These are phyloP conservation scores for Equus przewalskii DNA, from an alignment of 2,113 vertebrate genomes.

Conservation along the genomic window DNA sequence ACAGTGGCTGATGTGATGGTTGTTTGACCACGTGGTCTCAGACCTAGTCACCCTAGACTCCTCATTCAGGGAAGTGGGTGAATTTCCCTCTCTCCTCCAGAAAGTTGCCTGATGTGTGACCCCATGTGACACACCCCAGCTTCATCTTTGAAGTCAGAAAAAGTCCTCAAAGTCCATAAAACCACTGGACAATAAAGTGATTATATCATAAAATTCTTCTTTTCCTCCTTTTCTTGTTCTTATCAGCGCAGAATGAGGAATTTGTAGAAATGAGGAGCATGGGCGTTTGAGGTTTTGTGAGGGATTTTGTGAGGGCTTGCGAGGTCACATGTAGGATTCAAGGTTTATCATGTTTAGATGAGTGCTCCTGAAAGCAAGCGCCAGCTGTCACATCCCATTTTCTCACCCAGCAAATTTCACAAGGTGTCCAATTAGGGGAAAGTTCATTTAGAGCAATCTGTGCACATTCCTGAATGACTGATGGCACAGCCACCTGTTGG, in stretches of 20 bases:
- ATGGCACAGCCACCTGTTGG: not conserved
- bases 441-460: not conserved
- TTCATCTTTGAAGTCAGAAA: not conserved
- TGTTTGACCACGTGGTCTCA: not conserved
- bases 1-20: not conserved
- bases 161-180: not conserved
- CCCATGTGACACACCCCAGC: not conserved
- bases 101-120: not conserved
- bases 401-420: not conserved
- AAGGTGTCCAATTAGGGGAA: not conserved
- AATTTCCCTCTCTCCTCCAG: not conserved
- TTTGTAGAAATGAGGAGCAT: not conserved
- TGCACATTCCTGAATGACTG: not conserved
- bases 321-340: not conserved
- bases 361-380: not conserved
- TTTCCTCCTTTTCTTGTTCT: not conserved
- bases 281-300: not conserved
- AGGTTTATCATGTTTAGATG: not conserved
- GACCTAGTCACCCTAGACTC: not conserved
- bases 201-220: not conserved
- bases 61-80: not conserved
- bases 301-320: not conserved
- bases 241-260: not conserved
- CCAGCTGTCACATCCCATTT: not conserved
- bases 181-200: not conserved